Conservation (phyloP, 92 coral and sea anemone species). For the Palythoa caribaeorum region DNA sequence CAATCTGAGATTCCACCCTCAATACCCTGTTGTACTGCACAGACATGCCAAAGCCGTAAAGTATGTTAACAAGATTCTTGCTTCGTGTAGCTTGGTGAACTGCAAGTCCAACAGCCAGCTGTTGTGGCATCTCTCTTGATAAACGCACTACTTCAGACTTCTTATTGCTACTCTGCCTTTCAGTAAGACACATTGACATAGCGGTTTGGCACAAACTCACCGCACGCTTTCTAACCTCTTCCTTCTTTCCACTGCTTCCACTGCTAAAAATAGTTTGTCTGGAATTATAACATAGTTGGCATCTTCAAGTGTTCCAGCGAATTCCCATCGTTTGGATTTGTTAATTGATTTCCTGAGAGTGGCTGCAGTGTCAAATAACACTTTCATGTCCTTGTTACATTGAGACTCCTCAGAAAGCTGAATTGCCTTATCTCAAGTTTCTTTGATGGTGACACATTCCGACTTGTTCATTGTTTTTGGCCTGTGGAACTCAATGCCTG, state of each 20-base stretch:
- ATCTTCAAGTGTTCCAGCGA: constrained; percentile 45
- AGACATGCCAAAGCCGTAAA: constrained; percentile 54
- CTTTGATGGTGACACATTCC: constrained; percentile 49
- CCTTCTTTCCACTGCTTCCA: constrained; percentile 3
- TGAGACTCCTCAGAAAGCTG: constrained; percentile 19
- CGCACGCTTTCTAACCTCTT: constrained; percentile 15
- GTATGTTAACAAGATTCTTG: constrained; percentile 38
- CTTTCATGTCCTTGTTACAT: constrained; percentile 39
- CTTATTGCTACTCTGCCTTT: constrained; percentile 22
- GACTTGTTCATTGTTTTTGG: constrained; percentile 65
- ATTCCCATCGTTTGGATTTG: constrained; percentile 53
- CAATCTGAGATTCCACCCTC: constrained; percentile 51
- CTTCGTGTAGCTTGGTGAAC: constrained; percentile 56
- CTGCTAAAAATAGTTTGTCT: constrained; percentile 9
- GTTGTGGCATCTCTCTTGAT: constrained; percentile 50
- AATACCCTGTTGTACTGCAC: constrained; percentile 52
- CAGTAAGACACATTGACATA: constrained; percentile 39
- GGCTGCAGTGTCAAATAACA: constrained; percentile 56
- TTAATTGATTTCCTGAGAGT: constrained; percentile 60
- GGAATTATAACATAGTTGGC: constrained; percentile 16
- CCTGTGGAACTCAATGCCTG: constrained; percentile 55
- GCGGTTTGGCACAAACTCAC: constrained; percentile 35
- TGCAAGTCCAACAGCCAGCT: constrained; percentile 53
- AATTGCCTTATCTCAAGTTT: constrained; percentile 57
- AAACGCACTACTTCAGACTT: constrained; percentile 25